A percentile compares a stretch with the other conserved stretches of the same genome.
phyloP scores from a whole-genome alignment of 1,140 invertebrate genomes.

The Spodoptera litura region DNA sequence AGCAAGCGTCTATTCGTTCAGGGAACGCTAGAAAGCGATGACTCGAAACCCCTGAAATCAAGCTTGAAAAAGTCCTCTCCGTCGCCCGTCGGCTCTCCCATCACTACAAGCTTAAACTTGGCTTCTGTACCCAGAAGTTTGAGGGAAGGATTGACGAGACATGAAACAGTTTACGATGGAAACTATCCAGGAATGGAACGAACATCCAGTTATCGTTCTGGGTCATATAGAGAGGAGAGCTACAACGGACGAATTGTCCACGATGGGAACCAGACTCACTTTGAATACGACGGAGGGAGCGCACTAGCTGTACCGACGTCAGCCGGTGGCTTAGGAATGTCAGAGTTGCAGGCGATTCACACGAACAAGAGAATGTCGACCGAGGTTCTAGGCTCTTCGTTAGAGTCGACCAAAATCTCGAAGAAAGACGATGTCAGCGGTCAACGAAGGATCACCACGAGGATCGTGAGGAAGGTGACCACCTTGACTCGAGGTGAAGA shows the following conservation, averaged over 20 bases:
- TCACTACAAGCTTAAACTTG: conserved; percentile 86
- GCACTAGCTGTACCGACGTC: conserved; percentile 75
- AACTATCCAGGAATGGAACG: conserved; percentile 82
- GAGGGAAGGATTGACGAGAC: conserved; percentile 77
- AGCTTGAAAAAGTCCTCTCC: conserved; percentile 84
- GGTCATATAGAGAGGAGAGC: conserved; percentile 76
- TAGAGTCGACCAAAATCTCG: conserved; percentile 93
- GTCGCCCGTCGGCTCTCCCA: conserved; percentile 85
- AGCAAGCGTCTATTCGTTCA: conserved; percentile 92
- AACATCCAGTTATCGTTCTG: conserved; percentile 73
- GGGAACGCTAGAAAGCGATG: conserved; percentile 89
- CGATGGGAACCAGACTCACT: conserved; percentile 84
- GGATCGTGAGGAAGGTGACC: conserved; percentile 95
- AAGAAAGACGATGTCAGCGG: conserved; percentile 89
- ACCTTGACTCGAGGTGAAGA: conserved; percentile 95
- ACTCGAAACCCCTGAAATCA: conserved; percentile 85
- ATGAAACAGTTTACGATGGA: conserved; percentile 83
- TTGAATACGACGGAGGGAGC: conserved; percentile 83
- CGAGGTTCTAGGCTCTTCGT: conserved; percentile 93
- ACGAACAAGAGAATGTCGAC: conserved; percentile 94
- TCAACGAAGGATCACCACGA: conserved; percentile 92
- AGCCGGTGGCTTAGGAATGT: conserved; percentile 78
- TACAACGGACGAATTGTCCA: conserved; percentile 83
- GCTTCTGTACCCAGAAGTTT: conserved; percentile 83
- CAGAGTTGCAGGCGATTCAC: conserved; percentile 91